These are phyloP conservation scores for Caenorhabditis sp. DNA, from an alignment of 2,888 invertebrate species.

Conservation along the genomic window DNA sequence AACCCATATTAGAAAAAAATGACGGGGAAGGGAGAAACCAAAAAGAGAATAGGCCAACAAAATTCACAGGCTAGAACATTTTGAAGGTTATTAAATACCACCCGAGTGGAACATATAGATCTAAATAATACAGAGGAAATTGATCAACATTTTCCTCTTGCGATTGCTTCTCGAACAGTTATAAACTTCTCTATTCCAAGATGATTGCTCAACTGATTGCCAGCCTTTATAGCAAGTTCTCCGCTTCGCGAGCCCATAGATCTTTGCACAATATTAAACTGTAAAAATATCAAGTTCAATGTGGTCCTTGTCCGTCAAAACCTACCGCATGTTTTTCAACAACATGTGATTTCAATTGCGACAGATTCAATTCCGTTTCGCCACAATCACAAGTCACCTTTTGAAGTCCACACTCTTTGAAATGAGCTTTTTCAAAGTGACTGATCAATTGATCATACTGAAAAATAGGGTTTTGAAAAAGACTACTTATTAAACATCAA, in stretches of 20 bases:
- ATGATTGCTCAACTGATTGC: neutral
- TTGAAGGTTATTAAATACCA: too few species aligned
- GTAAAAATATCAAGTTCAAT: neutral
- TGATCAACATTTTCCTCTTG: neutral
- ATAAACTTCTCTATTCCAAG: neutral
- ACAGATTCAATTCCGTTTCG: neutral
- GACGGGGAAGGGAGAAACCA: neutral
- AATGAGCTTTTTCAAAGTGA: constrained; percentile 19
- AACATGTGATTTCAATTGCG: constrained; percentile 3
- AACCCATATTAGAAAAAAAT: neutral
- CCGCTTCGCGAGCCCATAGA: neutral
- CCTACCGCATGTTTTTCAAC: constrained; percentile 21
- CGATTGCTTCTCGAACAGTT: neutral
- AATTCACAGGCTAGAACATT: too few species aligned
- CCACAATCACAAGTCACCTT: constrained; percentile 5
- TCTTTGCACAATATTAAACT: constrained; percentile 26
- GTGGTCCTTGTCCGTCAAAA: neutral
- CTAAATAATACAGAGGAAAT: neutral
- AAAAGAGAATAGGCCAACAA: neutral
- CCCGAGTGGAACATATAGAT: too few species aligned
- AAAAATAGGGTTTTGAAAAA: too few species aligned
- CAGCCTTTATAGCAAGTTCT: neutral
- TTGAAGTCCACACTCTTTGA: neutral
- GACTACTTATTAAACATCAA: too few species aligned
- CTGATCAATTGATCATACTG: constrained; percentile 12